These are phyloP conservation scores for Threskiornis aethiopicus DNA, from an alignment of 2,797 vertebrate species.

Conservation along the genomic window DNA sequence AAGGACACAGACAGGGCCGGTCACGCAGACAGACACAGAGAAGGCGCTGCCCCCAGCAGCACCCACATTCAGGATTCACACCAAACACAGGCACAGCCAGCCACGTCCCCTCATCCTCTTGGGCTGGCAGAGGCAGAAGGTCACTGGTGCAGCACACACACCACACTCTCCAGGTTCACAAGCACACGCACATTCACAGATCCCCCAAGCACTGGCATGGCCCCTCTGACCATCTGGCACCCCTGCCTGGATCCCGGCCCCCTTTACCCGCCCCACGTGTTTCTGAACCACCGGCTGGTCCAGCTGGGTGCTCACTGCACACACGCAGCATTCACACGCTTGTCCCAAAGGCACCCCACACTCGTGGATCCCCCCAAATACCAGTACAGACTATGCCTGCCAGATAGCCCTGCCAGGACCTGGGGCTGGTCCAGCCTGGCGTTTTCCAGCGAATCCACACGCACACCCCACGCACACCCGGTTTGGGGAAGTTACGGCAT, in stretches of 20 bases:
- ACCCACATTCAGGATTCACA: background rate
- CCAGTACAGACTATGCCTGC: accelerated
- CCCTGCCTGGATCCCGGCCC: background rate
- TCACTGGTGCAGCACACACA: background rate
- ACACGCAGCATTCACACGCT: background rate
- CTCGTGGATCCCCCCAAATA: accelerated
- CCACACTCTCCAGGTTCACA: background rate
- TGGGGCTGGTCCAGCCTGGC: background rate
- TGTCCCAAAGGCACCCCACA: accelerated
- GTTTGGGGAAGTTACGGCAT: background rate
- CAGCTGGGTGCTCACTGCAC: background rate
- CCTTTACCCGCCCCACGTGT: accelerated
- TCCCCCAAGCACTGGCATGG: accelerated
- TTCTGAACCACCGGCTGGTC: accelerated
- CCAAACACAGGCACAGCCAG: background rate
- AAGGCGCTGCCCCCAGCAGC: accelerated
- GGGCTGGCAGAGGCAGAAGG: background rate
- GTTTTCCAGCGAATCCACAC: accelerated
- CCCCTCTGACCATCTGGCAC: accelerated
- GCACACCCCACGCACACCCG: accelerated
- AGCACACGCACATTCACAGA: accelerated
- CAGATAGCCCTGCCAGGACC: background rate
- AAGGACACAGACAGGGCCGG: accelerated
- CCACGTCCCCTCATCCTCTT: accelerated
- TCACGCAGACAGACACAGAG: background rate